Evolutionary conservation across 2,797 vertebrate species (phyloP).

Genomic region (Decapterus maruadsi): DNA sequence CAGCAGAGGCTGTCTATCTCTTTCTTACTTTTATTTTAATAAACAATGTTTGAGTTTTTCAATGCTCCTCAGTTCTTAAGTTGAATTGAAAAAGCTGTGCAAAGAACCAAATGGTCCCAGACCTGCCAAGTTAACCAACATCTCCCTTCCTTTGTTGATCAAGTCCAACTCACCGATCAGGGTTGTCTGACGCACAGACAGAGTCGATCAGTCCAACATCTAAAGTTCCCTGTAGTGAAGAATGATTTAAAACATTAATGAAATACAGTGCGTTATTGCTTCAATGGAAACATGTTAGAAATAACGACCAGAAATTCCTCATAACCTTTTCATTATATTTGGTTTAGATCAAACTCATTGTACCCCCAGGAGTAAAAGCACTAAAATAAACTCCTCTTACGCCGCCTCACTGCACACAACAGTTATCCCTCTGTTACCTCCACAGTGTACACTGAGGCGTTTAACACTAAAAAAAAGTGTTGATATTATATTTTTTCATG

Average conservation of each 20-base stretch:
- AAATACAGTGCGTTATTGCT: not conserved
- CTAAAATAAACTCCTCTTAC: not conserved
- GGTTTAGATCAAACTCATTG: not conserved
- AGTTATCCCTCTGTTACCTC: too few relatives aligned
- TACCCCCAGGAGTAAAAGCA: not conserved
- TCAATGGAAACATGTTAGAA: not conserved
- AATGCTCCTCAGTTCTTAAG: not conserved
- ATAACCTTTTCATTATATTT: not conserved
- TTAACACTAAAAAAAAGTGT: not conserved
- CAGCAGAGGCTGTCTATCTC: not conserved
- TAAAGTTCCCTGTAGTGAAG: conserved; percentile 84
- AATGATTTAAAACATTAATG: conserved; percentile 1
- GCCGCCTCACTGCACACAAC: not conserved
- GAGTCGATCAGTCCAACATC: conserved; percentile 91
- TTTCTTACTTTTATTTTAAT: not conserved
- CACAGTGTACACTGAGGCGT: too few relatives aligned
- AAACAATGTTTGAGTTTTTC: not conserved
- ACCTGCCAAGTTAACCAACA: not conserved
- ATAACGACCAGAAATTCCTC: not conserved
- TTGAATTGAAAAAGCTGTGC: not conserved
- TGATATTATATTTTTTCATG: not conserved
- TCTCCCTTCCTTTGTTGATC: not conserved
- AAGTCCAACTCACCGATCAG: conserved; percentile 84
- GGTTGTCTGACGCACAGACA: conserved; percentile 91
- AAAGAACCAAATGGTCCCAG: not conserved